phyloP scores from a whole-genome alignment of 2,797 vertebrate genomes.

The Mus minutoides region DNA sequence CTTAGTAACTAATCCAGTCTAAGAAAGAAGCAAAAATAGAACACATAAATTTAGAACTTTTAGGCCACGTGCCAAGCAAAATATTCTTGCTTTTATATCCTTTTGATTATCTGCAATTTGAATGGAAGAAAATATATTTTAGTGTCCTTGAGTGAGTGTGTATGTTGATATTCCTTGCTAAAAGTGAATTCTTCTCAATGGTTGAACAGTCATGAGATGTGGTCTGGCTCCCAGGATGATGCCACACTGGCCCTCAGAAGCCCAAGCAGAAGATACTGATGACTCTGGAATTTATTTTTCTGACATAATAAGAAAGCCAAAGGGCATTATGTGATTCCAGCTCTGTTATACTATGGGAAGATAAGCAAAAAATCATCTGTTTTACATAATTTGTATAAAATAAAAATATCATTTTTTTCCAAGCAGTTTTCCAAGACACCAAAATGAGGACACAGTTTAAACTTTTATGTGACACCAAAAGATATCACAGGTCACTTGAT shows the following conservation, averaged over 20 bases:
- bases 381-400: conserved; percentile 73
- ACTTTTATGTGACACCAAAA: conserved; percentile 18
- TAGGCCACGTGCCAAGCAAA: conserved; percentile 87
- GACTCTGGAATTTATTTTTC: conserved; percentile 70
- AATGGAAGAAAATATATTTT: conserved; percentile 76
- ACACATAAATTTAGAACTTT: conserved; percentile 88
- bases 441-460: conserved; percentile 67
- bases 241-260: conserved; percentile 64
- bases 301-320: conserved; percentile 81
- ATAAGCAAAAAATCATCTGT: conserved; percentile 77
- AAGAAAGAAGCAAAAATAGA: conserved; percentile 89
- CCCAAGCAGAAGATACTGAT: conserved; percentile 57
- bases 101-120: conserved; percentile 83
- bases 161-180: conserved; percentile 62
- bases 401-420: conserved; percentile 54
- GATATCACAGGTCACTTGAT: conserved; percentile 14
- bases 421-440: conserved; percentile 70
- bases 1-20: conserved; percentile 90
- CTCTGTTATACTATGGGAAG: conserved; percentile 74
- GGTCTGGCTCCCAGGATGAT: conserved; percentile 52
- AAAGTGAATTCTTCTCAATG: conserved; percentile 68
- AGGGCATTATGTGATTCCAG: conserved; percentile 76
- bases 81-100: conserved; percentile 85
- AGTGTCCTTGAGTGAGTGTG: conserved; percentile 74
- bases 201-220: conserved; percentile 19